Evolutionary conservation across 2,113 vertebrate species (phyloP), one percentile per base, ranked within the genome.

Genomic region (Eleginops maclovinus): DNA sequence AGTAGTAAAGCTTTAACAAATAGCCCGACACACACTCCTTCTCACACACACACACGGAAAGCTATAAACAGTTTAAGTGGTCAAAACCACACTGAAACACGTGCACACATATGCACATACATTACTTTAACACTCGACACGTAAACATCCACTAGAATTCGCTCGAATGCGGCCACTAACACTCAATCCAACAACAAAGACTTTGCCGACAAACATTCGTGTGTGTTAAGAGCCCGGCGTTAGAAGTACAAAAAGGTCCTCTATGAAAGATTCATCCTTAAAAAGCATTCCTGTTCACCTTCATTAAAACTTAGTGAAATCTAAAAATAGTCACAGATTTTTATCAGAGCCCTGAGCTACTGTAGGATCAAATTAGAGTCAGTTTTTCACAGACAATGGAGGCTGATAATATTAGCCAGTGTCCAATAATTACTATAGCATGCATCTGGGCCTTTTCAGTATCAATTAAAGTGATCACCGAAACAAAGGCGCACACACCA

Each of bases 1-100:
- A 85, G 88, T 83, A 87, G 91, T 88, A 92, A 91, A 91, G 89
- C 88, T 84, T 87, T 87, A 84, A 88, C 90, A 90, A 89, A 92
- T 89, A 89, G 65, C 60, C 55, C 54, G 3, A 51, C 66, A 74
- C 76, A 58, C 66, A 56, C 85, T 66, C 77, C 36, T 31, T 76
- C 58, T 65, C 59, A 40, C 79, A 79, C 67, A 75, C 68, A 74
- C 55, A 80, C 67, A 71, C 17, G 6, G 8, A 61, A 60, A 72
- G 54, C 83, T 81, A 82, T 84, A 89, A 91, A 89, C 65, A 77
- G 71, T 83, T 85, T 84, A 84, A 90, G 87, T 83, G 85, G 73
- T 87, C 64, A 81, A 84, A 91, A 86, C 72, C 87, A 63, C 76
- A 85, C 73, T 55, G 64, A 80, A 1, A 79, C 22, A 76, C 24